Base-by-base conservation (phyloP, 2,113 vertebrate species). In the Pseudorasbora parva region DNA sequence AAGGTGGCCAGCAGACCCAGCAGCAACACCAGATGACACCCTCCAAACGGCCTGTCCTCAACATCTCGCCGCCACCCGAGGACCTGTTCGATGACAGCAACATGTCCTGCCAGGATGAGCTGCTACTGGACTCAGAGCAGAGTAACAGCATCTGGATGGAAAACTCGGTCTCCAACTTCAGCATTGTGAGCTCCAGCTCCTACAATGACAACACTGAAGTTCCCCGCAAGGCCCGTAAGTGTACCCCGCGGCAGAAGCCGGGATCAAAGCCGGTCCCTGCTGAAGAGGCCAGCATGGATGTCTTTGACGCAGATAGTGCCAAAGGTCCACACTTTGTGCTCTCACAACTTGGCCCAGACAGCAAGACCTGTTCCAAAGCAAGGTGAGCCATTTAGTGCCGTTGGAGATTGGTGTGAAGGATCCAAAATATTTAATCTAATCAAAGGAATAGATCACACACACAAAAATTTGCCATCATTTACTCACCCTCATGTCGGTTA, bases 181-280 rank as follows among this genome's bases (percentile, higher is more conserved):
- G 98, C 92, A 94, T 97, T 89, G 95, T 97, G 93, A 99, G 97
- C 93, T 94, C 94, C 87, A 95, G 94, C 91, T 98, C 97, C 89
- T 99, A 99, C 95, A 99, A 99, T 88, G 98, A 99, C 96, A 99
- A 99, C 95, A 99, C 96, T 84, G 97, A 98, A 92, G 97, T 98
- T 91, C 98, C 97, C 89, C 96, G 98, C 91, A 99, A 99, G 95
- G 98, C 97, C 75, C 97, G 98, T 88, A 99, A 99, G 88, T 96
- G 97, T 84, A 99, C 97, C 82, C 96, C 98, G 85, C 97, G 98
- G 88, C 98, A 99, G 93, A 96, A 96, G 90, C 98, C 98, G 33
- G 98, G 98, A 81, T 94, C 96, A 85, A 98, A 97, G 93, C 93
- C 95, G 49, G 94, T 89, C 72, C 92, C 94, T 69, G 92, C 93